Evolutionary conservation across 2,113 vertebrate species (phyloP), one percentile per base, ranked within the genome.

Genomic region (Coreoperca whiteheadi): DNA sequence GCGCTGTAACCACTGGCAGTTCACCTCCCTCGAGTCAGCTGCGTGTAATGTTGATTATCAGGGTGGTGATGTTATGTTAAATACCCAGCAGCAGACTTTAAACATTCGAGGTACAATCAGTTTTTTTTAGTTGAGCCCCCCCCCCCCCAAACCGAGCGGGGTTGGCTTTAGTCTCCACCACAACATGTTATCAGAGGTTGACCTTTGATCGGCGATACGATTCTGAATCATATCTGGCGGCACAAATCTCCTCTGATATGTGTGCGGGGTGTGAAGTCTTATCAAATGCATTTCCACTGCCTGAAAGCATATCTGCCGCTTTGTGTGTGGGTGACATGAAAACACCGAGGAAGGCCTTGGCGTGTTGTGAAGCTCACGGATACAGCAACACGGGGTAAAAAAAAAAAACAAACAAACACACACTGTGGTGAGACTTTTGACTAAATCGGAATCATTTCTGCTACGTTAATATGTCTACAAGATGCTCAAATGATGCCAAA

Each of bases 121-220:
- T 41, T 39, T 51, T 23, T n/a, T 53, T 2, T 28, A 9, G 16
- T 5, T 0, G 1, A 34, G 65, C n/a, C 11, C 66, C 73, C 69
- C 78, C 84, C 32, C 32, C n/a, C n/a, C n/a, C n/a, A n/a, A n/a
- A 61, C 57, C 0, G 8, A 23, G 1, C 1, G 3, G 15, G n/a
- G 66, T 8, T 10, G 32, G 43, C 51, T 32, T 57, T 2, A 2
- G 39, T 32, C 53, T 54, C 50, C 66, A 23, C 37, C 56, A 0
- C 21, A 0, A 1, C 2, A 2, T 43, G 53, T 79, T 89, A 86
- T 88, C 78, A 84, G 76, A 59, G 34, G 46, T 71, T 77, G 41
- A 92, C 87, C 90, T 92, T 92, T 90, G 88, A 79, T 77, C 88
- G 4, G 20, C 71, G 68, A 51, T 15, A 72, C 8, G 16, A 60